Conservation (phyloP, 2,113 vertebrate species). For the Acinonyx jubatus region DNA sequence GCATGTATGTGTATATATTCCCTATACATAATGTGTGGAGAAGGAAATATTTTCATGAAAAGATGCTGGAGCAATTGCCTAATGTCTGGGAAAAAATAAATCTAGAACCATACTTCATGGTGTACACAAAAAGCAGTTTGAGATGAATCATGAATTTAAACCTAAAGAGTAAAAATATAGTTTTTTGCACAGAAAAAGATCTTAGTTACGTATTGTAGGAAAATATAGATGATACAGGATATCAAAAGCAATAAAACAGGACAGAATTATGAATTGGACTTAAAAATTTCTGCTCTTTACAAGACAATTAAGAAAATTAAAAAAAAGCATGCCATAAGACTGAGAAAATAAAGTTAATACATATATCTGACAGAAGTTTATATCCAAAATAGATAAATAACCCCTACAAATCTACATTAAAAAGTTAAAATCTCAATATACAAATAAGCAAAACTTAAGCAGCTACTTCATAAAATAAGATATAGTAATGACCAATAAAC, state of each 20-base stretch:
- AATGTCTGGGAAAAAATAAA: background rate
- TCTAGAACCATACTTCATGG: background rate
- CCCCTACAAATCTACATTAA: background rate
- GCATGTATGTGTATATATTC: background rate
- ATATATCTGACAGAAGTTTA: background rate
- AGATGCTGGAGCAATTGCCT: background rate
- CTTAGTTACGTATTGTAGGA: background rate
- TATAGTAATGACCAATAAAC: background rate
- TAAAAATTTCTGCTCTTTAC: background rate
- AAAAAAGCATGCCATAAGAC: background rate
- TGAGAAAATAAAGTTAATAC: background rate
- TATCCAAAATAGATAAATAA: background rate
- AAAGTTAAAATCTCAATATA: background rate
- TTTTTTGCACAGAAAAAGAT: background rate
- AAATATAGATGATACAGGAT: background rate
- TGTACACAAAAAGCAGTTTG: background rate
- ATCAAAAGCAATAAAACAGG: background rate
- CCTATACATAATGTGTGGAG: too few relatives aligned
- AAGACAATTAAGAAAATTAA: background rate
- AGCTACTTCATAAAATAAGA: background rate
- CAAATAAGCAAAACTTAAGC: background rate
- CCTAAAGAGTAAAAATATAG: background rate
- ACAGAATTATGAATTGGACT: background rate
- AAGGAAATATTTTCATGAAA: background rate
- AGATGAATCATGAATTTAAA: background rate